Evolutionary conservation across 2,113 vertebrate species (phyloP).

Genomic region (Syrmaticus mikado): DNA sequence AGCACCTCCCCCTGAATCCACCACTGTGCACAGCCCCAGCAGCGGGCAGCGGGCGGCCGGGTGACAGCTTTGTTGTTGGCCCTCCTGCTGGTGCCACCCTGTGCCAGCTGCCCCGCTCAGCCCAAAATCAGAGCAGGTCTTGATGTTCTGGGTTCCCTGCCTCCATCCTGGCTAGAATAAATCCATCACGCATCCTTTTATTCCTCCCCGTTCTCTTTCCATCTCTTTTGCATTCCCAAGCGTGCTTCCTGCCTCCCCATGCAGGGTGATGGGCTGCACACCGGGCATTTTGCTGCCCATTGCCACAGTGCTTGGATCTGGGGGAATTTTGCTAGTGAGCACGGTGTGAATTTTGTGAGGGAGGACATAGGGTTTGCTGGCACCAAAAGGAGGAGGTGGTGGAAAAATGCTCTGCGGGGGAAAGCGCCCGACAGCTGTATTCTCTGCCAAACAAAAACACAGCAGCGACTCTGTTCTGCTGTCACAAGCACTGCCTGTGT

Average conservation of each 20-base stretch:
- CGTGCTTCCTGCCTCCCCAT: background rate
- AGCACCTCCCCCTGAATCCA: conserved; percentile 63
- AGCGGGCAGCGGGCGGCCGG: conserved; percentile 56
- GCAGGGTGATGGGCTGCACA: background rate
- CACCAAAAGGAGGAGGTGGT: conserved; percentile 37
- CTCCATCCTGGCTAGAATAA: background rate
- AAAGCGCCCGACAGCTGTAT: background rate
- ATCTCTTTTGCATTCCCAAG: no score
- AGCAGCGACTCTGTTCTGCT: background rate
- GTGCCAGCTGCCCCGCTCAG: conserved; percentile 55
- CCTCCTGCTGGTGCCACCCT: conserved; percentile 66
- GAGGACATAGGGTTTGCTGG: background rate
- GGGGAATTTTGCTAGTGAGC: background rate
- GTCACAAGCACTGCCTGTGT: background rate
- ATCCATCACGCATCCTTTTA: background rate
- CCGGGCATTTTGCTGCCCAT: background rate
- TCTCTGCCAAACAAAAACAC: background rate
- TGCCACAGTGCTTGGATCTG: background rate
- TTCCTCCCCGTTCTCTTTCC: background rate
- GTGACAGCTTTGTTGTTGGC: conserved; percentile 44
- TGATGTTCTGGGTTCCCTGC: background rate
- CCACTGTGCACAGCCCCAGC: conserved; percentile 58
- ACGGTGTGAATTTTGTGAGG: background rate
- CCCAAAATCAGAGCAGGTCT: background rate
- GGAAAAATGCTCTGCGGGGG: conserved; percentile 54